Conservation (phyloP, 2,888 invertebrate genomes). For the Catotricha subobsoleta region DNA sequence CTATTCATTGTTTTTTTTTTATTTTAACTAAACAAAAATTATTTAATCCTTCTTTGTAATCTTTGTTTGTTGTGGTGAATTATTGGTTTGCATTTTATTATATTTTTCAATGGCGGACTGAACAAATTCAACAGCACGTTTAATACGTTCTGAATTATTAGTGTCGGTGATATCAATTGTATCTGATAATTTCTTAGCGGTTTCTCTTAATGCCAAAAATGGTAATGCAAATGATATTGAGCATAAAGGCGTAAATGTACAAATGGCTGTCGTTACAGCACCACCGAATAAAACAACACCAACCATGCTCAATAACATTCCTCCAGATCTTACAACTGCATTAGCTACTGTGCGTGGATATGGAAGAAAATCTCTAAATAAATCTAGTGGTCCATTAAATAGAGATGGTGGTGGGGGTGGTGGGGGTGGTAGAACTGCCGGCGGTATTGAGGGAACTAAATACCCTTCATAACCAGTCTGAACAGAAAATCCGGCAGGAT, state of each 20-base stretch:
- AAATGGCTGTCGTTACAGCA: slow-evolving; percentile 34
- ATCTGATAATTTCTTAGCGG: slow-evolving; percentile 10
- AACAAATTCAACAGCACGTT: slow-evolving; percentile 34
- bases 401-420: slow-evolving; percentile 11
- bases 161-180: slow-evolving; percentile 14
- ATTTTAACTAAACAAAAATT: too few species aligned
- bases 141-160: slow-evolving; percentile 37
- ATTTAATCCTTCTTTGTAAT: too few species aligned
- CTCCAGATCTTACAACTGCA: slow-evolving; percentile 26
- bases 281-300: slow-evolving; percentile 33
- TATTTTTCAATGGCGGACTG: slow-evolving; percentile 38
- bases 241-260: slow-evolving; percentile 38
- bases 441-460: slow-evolving; percentile 21
- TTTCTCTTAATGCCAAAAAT: slow-evolving; percentile 14
- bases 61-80: too few species aligned
- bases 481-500: slow-evolving; percentile 12
- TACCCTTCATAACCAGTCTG: slow-evolving; percentile 31
- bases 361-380: slow-evolving; percentile 15
- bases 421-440: background rate
- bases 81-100: slow-evolving; percentile 21
- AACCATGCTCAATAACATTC: slow-evolving; percentile 14
- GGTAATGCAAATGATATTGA: slow-evolving; percentile 28
- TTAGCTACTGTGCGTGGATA: slow-evolving; percentile 17
- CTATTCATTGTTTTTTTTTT: too few species aligned
- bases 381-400: background rate